phyloP scores from a whole-genome alignment of 1,140 invertebrate species.

The Bombyx mandarina region DNA sequence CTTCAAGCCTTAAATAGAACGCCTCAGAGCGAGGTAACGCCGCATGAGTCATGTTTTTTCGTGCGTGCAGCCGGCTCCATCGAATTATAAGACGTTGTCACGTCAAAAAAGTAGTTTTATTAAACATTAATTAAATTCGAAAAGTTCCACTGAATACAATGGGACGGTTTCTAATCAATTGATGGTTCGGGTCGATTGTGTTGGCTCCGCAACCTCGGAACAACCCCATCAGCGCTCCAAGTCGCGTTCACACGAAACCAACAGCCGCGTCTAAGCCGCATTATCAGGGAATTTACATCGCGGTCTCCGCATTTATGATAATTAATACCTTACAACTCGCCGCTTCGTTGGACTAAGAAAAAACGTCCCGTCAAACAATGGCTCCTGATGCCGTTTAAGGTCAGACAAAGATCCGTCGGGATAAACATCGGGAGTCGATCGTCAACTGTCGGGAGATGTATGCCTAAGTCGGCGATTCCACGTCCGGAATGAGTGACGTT shows the following conservation, averaged over 20 bases:
- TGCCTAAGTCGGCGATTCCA: constrained; percentile 13
- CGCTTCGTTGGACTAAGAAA: background rate
- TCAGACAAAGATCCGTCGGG: constrained; percentile 49
- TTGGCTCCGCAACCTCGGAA: too few species aligned
- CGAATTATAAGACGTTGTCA: too few species aligned
- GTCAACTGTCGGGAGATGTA: constrained; percentile 30
- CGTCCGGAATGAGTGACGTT: constrained; percentile 34
- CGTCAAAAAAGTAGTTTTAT: too few species aligned
- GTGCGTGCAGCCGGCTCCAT: too few species aligned
- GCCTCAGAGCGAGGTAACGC: too few species aligned
- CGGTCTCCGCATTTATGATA: constrained; percentile 42
- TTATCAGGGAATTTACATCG: constrained; percentile 18
- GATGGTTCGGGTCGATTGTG: too few species aligned
- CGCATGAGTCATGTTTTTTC: too few species aligned
- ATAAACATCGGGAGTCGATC: constrained; percentile 43
- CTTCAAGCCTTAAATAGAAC: too few species aligned
- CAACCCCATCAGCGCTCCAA: too few species aligned
- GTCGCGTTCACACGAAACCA: constrained; percentile 6
- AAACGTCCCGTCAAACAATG: constrained; percentile 47
- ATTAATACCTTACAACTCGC: constrained; percentile 39
- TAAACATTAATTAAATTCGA: too few species aligned
- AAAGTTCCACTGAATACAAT: too few species aligned
- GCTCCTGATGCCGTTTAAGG: constrained; percentile 51
- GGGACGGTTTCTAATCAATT: too few species aligned
- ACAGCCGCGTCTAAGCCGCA: constrained; percentile 11